phyloP scores from a whole-genome alignment of 1,140 invertebrate genomes.

The Philopotamus ludificatus region DNA sequence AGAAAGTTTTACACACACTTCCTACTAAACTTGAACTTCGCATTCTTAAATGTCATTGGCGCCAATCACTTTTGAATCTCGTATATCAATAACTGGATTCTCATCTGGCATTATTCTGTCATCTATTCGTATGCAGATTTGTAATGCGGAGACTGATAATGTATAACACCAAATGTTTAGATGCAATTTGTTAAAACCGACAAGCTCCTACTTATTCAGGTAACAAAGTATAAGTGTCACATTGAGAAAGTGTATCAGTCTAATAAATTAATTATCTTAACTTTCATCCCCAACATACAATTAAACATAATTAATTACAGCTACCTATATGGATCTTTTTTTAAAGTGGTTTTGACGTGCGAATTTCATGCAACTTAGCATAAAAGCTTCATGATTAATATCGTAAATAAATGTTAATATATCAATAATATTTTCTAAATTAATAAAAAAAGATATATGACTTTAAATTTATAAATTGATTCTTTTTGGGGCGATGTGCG shows the following conservation, averaged over 20 bases:
- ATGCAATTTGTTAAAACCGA: not conserved
- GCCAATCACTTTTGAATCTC: slow-evolving; percentile 1
- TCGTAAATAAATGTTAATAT: not conserved
- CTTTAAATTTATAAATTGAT: not conserved
- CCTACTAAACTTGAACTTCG: slow-evolving; percentile 18
- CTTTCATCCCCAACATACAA: too few species aligned
- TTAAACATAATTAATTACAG: not conserved
- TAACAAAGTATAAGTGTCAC: not conserved
- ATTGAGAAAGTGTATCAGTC: not conserved
- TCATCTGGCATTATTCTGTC: too few species aligned
- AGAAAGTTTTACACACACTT: slow-evolving; percentile 10
- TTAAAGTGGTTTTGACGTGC: too few species aligned
- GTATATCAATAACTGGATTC: too few species aligned
- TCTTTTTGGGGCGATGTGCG: not conserved
- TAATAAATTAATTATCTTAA: not conserved
- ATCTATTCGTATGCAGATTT: not conserved
- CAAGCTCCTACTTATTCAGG: not conserved
- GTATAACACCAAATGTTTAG: too few species aligned
- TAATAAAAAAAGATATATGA: not conserved
- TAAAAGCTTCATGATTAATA: not conserved
- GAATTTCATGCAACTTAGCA: too few species aligned
- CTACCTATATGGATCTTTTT: not conserved
- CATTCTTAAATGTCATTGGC: slow-evolving; percentile 4
- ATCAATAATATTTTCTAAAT: not conserved
- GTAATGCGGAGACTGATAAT: not conserved